Percentiles rank a stretch among this genome's conserved stretches.
phyloP scores from a whole-genome alignment of 53 echinoderm and acorn worm species.

The Luidia sarsii region DNA sequence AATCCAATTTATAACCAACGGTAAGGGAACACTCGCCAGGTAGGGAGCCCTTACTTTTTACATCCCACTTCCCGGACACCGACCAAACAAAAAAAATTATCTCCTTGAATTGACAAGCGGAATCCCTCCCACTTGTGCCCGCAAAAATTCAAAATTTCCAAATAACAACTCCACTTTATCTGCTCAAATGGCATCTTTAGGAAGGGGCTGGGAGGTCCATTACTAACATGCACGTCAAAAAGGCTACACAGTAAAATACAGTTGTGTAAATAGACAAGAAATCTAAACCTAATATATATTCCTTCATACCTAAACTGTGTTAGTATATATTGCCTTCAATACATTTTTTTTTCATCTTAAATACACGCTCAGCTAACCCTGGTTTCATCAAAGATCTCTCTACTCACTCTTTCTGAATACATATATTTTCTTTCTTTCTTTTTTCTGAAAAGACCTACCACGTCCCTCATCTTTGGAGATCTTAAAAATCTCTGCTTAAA shows the following conservation, averaged over 20 bases:
- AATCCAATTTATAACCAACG: too few species aligned
- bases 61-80: too few species aligned
- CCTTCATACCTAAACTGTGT: conserved; percentile 16
- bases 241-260: conserved; percentile 17
- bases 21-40: too few species aligned
- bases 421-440: not conserved
- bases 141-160: not conserved
- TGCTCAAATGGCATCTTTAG: not conserved
- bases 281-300: conserved; percentile 23
- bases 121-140: too few species aligned
- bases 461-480: too few species aligned
- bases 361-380: conserved; percentile 42
- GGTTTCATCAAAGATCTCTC: not conserved
- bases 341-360: conserved; percentile 22
- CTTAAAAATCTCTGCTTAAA: too few species aligned
- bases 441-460: too few species aligned
- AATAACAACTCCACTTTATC: not conserved
- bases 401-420: not conserved
- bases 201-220: too few species aligned
- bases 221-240: too few species aligned
- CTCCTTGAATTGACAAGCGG: too few species aligned
- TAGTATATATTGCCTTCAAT: conserved; percentile 49
- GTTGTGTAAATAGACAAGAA: conserved; percentile 5
- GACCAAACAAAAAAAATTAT: too few species aligned
- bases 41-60: too few species aligned